Conservation (phyloP, 2,888 invertebrate species). For the Tenthredo livida region DNA sequence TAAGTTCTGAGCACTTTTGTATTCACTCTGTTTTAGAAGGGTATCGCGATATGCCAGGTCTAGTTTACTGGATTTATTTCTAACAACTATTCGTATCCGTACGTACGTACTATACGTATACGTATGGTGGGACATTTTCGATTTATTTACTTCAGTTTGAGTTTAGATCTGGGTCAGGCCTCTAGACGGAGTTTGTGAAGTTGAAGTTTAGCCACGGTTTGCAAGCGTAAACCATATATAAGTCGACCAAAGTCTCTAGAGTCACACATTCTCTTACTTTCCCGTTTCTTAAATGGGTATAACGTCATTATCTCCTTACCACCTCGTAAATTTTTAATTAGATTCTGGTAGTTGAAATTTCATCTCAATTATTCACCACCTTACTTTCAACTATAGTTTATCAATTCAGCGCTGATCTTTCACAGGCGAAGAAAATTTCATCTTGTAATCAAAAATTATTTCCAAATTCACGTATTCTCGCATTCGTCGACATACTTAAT, state of each 20-base stretch:
- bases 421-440: neutral
- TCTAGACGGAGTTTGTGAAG: slow-evolving; percentile 38
- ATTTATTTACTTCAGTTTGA: slow-evolving; percentile 44
- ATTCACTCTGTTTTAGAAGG: neutral
- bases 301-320: neutral
- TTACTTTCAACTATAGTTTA: neutral
- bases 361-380: neutral
- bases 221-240: slow-evolving; percentile 21
- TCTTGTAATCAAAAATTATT: neutral
- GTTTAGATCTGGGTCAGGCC: slow-evolving; percentile 48
- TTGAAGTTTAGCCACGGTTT: slow-evolving; percentile 41
- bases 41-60: neutral
- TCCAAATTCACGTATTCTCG: neutral
- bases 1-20: neutral
- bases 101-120: neutral
- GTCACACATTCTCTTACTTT: slow-evolving; percentile 1
- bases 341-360: neutral
- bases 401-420: neutral
- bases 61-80: slow-evolving; percentile 27
- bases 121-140: slow-evolving; percentile 29
- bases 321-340: neutral
- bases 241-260: slow-evolving; percentile 9
- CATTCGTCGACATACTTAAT: neutral
- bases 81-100: slow-evolving; percentile 28
- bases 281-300: neutral